Percentiles rank a stretch among this genome's conserved stretches.
phyloP scores from a whole-genome alignment of 2,888 invertebrate species.

The Allygus modestus region DNA sequence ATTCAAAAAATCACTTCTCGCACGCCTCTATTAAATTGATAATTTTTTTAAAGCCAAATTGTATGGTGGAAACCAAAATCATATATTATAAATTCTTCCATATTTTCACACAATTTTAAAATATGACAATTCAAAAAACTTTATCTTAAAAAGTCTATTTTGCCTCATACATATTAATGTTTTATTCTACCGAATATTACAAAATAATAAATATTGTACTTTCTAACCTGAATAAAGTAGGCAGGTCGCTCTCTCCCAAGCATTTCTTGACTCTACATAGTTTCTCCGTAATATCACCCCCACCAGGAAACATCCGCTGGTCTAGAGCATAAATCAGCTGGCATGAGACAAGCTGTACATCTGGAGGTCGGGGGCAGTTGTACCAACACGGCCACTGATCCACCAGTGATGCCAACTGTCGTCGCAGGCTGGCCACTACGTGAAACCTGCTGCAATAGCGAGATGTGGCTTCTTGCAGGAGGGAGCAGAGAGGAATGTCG shows the following conservation, averaged over 20 bases:
- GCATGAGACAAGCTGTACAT: background rate
- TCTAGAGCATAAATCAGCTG: conserved; percentile 1
- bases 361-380: background rate
- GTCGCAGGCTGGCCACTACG: background rate
- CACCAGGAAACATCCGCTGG: background rate
- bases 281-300: background rate
- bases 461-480: background rate
- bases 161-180: too few species aligned
- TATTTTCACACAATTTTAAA: too few species aligned
- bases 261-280: background rate
- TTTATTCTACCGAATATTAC: too few species aligned
- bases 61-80: too few species aligned
- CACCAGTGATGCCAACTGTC: background rate
- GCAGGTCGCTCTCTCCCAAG: background rate
- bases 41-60: too few species aligned
- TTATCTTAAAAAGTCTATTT: too few species aligned
- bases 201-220: too few species aligned
- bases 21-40: too few species aligned
- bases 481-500: background rate
- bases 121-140: too few species aligned
- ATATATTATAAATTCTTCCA: too few species aligned
- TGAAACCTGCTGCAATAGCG: conserved; percentile 30
- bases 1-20: too few species aligned
- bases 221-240: conserved; percentile 11
- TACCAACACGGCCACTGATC: conserved; percentile 14